phyloP scores from a whole-genome alignment of 2,888 invertebrate species.

The Stenichneumon culpator region DNA sequence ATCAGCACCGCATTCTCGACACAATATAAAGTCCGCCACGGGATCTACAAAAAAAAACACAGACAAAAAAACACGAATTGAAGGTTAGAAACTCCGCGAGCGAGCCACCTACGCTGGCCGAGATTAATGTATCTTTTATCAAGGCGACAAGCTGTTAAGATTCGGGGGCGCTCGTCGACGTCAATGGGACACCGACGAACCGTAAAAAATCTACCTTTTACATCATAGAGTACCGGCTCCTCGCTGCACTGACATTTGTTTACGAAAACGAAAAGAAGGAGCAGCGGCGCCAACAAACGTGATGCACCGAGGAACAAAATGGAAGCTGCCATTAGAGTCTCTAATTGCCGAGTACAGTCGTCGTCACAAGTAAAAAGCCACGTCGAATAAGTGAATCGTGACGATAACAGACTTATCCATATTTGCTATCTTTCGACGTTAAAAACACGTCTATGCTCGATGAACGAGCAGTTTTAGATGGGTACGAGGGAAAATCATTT shows the following conservation, averaged over 20 bases:
- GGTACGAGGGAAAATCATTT: neutral
- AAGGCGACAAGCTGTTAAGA: neutral
- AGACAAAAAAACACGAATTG: neutral
- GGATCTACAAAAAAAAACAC: slow-evolving; percentile 19
- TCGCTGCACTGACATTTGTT: slow-evolving; percentile 65
- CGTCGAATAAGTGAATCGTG: neutral
- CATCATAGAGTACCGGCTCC: slow-evolving; percentile 46
- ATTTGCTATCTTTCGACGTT: neutral
- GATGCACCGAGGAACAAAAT: slow-evolving; percentile 60
- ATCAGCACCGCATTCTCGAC: slow-evolving; percentile 88
- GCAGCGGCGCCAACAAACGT: slow-evolving; percentile 57
- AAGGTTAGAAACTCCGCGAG: neutral
- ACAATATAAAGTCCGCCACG: slow-evolving; percentile 86
- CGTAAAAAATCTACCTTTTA: slow-evolving; percentile 26
- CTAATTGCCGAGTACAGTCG: slow-evolving; percentile 3
- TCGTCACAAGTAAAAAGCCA: slow-evolving; percentile 10
- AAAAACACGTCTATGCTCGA: neutral
- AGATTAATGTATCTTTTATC: neutral
- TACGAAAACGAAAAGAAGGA: slow-evolving; percentile 59
- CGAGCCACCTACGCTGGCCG: neutral
- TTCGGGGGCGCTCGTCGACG: neutral
- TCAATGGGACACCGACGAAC: neutral
- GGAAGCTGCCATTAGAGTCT: slow-evolving; percentile 66
- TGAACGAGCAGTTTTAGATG: neutral
- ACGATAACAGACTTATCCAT: neutral